Evolutionary conservation across 1,140 invertebrate genomes (phyloP).

Genomic region (Bradynema listronoti): DNA sequence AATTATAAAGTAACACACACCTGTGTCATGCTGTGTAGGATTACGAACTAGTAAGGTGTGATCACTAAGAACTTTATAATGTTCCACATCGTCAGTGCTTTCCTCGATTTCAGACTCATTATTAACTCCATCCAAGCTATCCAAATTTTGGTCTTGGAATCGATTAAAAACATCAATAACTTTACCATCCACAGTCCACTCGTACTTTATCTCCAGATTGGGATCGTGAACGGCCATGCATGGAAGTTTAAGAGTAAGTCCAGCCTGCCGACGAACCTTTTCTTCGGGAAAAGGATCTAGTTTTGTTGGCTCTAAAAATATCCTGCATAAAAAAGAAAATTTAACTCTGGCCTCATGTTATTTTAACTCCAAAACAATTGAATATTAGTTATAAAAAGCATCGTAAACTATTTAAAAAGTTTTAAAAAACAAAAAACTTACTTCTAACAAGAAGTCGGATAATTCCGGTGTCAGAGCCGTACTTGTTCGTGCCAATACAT

Average conservation of each 20-base stretch:
- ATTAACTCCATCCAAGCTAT: too few relatives aligned
- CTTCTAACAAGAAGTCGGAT: conserved; percentile 48
- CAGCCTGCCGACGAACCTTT: conserved; percentile 62
- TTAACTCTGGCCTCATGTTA: too few relatives aligned
- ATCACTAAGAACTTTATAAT: conserved; percentile 64
- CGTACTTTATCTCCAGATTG: conserved; percentile 71
- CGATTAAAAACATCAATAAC: too few relatives aligned
- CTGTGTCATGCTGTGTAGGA: conserved; percentile 85
- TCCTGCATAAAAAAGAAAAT: too few relatives aligned
- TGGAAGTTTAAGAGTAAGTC: conserved; percentile 77
- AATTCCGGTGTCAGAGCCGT: conserved; percentile 44
- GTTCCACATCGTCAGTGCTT: too few relatives aligned
- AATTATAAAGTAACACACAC: too few relatives aligned
- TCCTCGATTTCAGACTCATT: too few relatives aligned
- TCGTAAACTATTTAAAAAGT: too few relatives aligned
- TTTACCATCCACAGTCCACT: conserved; percentile 77
- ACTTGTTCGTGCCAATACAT: conserved; percentile 52
- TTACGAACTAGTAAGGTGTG: conserved; percentile 87
- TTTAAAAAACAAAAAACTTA: conserved; percentile 37
- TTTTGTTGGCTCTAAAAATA: conserved; percentile 50
- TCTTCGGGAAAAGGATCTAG: conserved; percentile 39
- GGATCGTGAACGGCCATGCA: conserved; percentile 83
- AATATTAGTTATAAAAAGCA: too few relatives aligned
- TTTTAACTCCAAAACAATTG: conserved; percentile 14
- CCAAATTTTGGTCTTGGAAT: too few relatives aligned